Base-by-base conservation (phyloP, 1,140 invertebrate genomes). In the Drosophila orena region DNA sequence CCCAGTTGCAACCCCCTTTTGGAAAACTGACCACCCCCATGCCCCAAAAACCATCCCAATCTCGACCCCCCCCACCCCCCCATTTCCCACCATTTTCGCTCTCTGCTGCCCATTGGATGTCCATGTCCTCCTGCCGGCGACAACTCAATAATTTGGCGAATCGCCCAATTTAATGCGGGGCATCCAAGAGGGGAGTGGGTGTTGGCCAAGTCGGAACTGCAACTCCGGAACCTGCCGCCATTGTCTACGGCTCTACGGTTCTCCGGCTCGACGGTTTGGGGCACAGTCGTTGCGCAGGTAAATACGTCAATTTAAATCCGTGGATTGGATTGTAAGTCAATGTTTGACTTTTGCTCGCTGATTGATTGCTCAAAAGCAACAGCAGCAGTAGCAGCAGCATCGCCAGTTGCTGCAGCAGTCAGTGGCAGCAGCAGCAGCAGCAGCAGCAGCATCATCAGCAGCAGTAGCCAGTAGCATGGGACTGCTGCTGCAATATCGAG, bases 261-360 rank as follows among this genome's bases (percentile, higher is more conserved):
- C 27, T 42, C n/a, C 30, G 34, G 35, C 20, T 60, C 11, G 5
- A 14, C 15, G 22, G 24, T 17, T n/a, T 15, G 30, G 14, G 64
- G 42, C 59, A 24, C 35, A 50, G 61, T 73, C 77, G 72, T 60
- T 83, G 77, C 72, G 42, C 84, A 84, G 84, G 84, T 89, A 89
- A 89, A 89, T 84, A 89, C 84, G 84, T 89, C 84, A 89, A 89
- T 89, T 89, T 89, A 89, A 89, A 89, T 89, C 84, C 84, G 84
- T 89, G 84, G 84, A 89, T 89, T 89, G 78, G 76, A 90, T 91
- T 90, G 86, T 80, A 88, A 91, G 90, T 85, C 83, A 91, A 91
- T 91, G 90, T 91, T 91, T 91, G 86, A 91, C 90, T 91, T 91
- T 91, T 91, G 90, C 90, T 91, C 84, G 83, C 86, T 91, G 90